Evolutionary conservation across 2,888 invertebrate species (phyloP).

Genomic region (Mythimna loreyi): DNA sequence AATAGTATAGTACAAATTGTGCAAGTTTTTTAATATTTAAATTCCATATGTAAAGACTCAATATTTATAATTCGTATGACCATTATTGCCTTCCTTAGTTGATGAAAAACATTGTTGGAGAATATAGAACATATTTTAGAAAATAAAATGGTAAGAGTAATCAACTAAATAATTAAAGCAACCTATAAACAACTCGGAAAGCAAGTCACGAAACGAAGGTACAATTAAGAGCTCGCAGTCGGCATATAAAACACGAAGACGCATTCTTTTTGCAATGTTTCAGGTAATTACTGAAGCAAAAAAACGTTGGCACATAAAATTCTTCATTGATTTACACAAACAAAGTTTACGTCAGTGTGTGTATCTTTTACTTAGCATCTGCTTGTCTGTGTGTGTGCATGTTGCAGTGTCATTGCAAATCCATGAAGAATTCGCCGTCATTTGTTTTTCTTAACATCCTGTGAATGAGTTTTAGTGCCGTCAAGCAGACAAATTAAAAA

Average conservation of each 20-base stretch:
- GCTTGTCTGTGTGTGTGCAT: slow-evolving; percentile 23
- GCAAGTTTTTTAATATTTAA: too few relatives aligned
- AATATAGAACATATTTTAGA: slow-evolving; percentile 23
- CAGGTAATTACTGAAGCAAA: slow-evolving; percentile 73
- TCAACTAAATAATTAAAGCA: slow-evolving; percentile 60
- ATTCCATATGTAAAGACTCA: too few relatives aligned
- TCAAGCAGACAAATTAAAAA: slow-evolving; percentile 53
- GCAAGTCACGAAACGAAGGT: slow-evolving; percentile 83
- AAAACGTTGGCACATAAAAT: slow-evolving; percentile 74
- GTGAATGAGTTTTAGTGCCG: slow-evolving; percentile 49
- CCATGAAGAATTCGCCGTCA: slow-evolving; percentile 41
- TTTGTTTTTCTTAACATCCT: slow-evolving; percentile 54
- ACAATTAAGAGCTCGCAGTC: slow-evolving; percentile 84
- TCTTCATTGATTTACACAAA: slow-evolving; percentile 69
- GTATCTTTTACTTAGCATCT: background rate
- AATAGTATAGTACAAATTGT: too few relatives aligned
- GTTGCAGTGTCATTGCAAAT: slow-evolving; percentile 40
- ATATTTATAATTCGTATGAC: slow-evolving; percentile 15
- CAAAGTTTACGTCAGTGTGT: slow-evolving; percentile 36
- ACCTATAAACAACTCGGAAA: slow-evolving; percentile 74
- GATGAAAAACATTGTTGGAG: slow-evolving; percentile 12
- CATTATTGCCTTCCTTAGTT: slow-evolving; percentile 5
- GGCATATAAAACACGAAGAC: slow-evolving; percentile 82
- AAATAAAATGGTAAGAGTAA: slow-evolving; percentile 33
- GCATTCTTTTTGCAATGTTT: slow-evolving; percentile 76